Base-by-base conservation (phyloP, 2,113 vertebrate genomes). In the Oenanthe oenanthe region DNA sequence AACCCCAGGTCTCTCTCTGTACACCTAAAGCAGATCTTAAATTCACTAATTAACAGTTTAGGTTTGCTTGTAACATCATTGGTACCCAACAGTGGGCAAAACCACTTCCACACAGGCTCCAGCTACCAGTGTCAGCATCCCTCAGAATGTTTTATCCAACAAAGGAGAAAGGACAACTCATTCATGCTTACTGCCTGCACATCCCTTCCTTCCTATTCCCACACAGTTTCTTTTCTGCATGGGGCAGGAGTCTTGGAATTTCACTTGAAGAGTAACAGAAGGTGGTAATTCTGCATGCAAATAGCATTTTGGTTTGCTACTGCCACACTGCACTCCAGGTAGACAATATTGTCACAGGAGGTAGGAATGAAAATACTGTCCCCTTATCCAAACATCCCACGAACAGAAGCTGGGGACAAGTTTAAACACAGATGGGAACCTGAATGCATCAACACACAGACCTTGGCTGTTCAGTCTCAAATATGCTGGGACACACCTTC, bases 361-460 rank as follows among this genome's bases (percentile, higher is more conserved):
- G 40, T 1, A 53, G 21, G 16, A 16, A 66, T 1, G 2, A 65
- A 63, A 31, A 32, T 75, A 32, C 19, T 28, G 13, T 38, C 7
- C 40, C 36, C 20, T n/a, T 38, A 42, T 40, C 42, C 5, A 2
- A 66, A 22, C 17, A 51, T 6, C 28, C 7, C 24, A 53, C 25
- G 6, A 62, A 40, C 7, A 62, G 38, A 78, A 47, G 22, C 3
- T 38, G 20, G 12, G 53, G 19, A 72, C 26, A 78, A 67, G 20
- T 28, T 77, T 13, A 25, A 76, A n/a, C 3, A 2, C 28, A 38
- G 50, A 22, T 13, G 4, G 50, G 31, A 88, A 25, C 12, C 9
- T 3, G 42, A 76, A 68, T 2, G 6, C 14, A 68, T 24, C 6
- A 2, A 10, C 24, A 6, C 0, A 2, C 16, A 38, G 32, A 6